phyloP scores from a whole-genome alignment of 2,888 invertebrate species.

The Agriopis marginaria region DNA sequence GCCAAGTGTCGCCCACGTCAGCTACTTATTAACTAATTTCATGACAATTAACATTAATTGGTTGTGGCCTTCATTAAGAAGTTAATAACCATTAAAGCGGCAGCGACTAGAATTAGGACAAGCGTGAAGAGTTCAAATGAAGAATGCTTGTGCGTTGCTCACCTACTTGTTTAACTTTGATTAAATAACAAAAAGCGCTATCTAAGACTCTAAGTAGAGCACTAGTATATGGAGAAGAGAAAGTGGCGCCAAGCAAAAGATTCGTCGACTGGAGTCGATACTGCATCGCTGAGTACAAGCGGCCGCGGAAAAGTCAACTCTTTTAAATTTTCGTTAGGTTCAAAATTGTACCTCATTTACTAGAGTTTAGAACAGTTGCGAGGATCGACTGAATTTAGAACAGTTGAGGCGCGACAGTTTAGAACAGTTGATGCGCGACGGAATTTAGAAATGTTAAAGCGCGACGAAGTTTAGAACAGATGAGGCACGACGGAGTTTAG shows the following conservation, averaged over 20 bases:
- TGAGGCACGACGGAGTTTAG: too few species aligned
- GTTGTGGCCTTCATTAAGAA: slow-evolving; percentile 55
- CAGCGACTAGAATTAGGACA: slow-evolving; percentile 39
- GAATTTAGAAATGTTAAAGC: too few species aligned
- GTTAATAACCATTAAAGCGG: slow-evolving; percentile 47
- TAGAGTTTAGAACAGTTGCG: too few species aligned
- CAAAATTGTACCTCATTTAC: too few species aligned
- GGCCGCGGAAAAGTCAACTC: too few species aligned
- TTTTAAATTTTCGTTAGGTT: too few species aligned
- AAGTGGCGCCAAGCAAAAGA: not conserved
- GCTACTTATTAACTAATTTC: slow-evolving; percentile 66
- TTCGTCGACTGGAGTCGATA: not conserved
- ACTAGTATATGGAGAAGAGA: slow-evolving; percentile 2
- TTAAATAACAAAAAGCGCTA: not conserved
- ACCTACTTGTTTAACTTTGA: slow-evolving; percentile 1
- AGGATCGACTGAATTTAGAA: too few species aligned
- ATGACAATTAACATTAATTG: slow-evolving; percentile 68
- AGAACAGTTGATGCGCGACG: too few species aligned
- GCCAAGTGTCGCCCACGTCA: slow-evolving; percentile 63
- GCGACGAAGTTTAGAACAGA: too few species aligned
- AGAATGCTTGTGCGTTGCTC: slow-evolving; percentile 15
- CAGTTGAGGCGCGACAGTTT: too few species aligned
- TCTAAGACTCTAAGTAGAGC: not conserved
- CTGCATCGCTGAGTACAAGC: too few species aligned
- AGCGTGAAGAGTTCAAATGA: slow-evolving; percentile 33